phyloP scores from a whole-genome alignment of 2,888 invertebrate genomes.

The Xestia c-nigrum region DNA sequence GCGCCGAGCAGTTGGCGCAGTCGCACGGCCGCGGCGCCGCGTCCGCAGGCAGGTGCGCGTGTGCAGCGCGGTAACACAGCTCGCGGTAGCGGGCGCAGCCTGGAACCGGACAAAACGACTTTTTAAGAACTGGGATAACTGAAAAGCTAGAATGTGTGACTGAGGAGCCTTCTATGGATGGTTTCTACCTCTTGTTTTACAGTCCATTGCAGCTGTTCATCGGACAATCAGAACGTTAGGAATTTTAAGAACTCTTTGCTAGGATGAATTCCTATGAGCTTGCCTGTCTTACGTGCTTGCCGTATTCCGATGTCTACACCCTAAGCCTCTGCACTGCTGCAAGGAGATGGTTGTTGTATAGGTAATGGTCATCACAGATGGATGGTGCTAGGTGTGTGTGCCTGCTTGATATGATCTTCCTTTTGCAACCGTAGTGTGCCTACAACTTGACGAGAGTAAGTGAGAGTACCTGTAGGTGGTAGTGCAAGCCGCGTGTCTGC shows the following conservation, averaged over 20 bases:
- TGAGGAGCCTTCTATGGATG: too few species aligned
- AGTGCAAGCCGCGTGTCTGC: constrained; percentile 86
- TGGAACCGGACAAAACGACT: constrained; percentile 57
- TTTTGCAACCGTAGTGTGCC: background rate
- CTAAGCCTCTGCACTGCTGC: background rate
- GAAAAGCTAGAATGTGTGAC: background rate
- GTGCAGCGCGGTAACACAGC: constrained; percentile 87
- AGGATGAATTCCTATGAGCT: background rate
- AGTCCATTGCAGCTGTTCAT: background rate
- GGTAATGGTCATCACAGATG: background rate
- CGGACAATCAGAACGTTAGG: background rate
- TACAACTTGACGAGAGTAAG: background rate
- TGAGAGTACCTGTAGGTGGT: constrained; percentile 81
- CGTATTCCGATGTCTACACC: background rate
- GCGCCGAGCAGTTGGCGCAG: constrained; percentile 82
- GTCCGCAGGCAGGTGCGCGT: constrained; percentile 78
- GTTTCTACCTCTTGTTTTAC: background rate
- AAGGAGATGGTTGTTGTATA: background rate
- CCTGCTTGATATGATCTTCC: background rate
- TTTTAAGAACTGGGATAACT: background rate
- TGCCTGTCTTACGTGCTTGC: background rate
- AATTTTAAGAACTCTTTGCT: too few species aligned
- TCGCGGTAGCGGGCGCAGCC: constrained; percentile 88
- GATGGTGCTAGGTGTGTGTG: background rate
- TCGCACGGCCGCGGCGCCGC: constrained; percentile 75